phyloP scores from a whole-genome alignment of 2,888 invertebrate genomes.

The Alloscopus bannaensis region DNA sequence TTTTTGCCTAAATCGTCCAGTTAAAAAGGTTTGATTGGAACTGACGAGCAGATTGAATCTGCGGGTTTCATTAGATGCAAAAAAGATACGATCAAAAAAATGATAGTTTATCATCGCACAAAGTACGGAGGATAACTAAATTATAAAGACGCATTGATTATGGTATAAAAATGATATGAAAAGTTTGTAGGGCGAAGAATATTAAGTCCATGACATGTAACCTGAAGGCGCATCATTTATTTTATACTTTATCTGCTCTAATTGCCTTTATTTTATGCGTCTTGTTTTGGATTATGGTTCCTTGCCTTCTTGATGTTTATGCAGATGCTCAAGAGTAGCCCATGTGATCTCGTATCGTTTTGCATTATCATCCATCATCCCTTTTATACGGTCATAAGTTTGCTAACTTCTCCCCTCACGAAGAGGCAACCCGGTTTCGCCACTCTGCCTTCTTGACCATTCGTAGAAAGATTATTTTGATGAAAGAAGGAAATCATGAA shows the following conservation, averaged over 20 bases:
- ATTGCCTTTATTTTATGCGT: constrained; percentile 35
- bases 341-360: constrained; percentile 25
- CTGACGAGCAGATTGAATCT: too few species aligned
- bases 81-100: too few species aligned
- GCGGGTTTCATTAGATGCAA: too few species aligned
- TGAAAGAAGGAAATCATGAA: constrained; percentile 23
- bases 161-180: too few species aligned
- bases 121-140: too few species aligned
- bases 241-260: constrained; percentile 20
- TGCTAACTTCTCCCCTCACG: not conserved
- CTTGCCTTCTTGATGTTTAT: not conserved
- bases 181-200: not conserved
- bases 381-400: not conserved
- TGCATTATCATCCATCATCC: constrained; percentile 16
- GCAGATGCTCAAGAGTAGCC: constrained; percentile 14
- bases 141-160: too few species aligned
- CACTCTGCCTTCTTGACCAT: constrained; percentile 25
- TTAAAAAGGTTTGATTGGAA: constrained; percentile 15
- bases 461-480: constrained; percentile 15
- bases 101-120: constrained; percentile 10
- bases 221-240: constrained; percentile 3
- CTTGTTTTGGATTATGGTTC: constrained; percentile 7
- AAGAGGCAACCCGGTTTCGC: constrained; percentile 10
- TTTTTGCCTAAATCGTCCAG: constrained; percentile 9
- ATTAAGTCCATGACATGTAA: too few species aligned